Percentiles rank a stretch among this genome's conserved stretches.
phyloP scores from a whole-genome alignment of 2,113 vertebrate genomes.

The Pomatorhinus ruficollis region DNA sequence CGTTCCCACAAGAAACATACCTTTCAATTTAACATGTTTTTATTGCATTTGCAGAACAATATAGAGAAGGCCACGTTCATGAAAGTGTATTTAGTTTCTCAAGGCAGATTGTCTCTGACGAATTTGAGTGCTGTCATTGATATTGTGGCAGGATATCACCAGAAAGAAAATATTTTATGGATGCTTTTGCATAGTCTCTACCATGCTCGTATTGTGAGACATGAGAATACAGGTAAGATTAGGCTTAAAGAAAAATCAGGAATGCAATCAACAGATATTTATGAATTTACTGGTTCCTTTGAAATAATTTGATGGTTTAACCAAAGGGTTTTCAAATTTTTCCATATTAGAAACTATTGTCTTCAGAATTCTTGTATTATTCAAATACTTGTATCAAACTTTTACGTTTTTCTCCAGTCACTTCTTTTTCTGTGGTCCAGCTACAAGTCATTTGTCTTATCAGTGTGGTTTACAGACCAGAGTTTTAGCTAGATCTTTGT shows the following conservation, averaged over 20 bases:
- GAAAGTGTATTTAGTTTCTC: constrained; percentile 83
- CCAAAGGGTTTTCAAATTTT: background rate
- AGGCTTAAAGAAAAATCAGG: background rate
- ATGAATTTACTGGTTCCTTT: background rate
- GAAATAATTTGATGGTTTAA: background rate
- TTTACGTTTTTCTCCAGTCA: background rate
- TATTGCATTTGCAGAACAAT: constrained; percentile 74
- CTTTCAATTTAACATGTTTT: background rate
- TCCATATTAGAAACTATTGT: background rate
- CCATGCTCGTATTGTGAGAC: constrained; percentile 82
- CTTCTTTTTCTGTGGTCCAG: background rate
- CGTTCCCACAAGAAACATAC: background rate
- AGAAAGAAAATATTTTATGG: constrained; percentile 78
- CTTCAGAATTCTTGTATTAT: background rate
- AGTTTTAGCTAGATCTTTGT: background rate
- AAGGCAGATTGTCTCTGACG: constrained; percentile 85
- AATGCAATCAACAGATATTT: background rate
- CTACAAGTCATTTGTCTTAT: background rate
- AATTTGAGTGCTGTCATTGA: constrained; percentile 80
- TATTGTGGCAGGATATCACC: constrained; percentile 59
- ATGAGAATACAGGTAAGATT: constrained; percentile 84
- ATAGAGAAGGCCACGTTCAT: constrained; percentile 85
- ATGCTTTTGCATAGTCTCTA: constrained; percentile 86
- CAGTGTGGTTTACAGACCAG: background rate
- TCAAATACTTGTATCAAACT: background rate